Percentiles rank a stretch among this genome's conserved stretches.
phyloP scores from a whole-genome alignment of 1,140 invertebrate genomes.

The Mya arenaria region DNA sequence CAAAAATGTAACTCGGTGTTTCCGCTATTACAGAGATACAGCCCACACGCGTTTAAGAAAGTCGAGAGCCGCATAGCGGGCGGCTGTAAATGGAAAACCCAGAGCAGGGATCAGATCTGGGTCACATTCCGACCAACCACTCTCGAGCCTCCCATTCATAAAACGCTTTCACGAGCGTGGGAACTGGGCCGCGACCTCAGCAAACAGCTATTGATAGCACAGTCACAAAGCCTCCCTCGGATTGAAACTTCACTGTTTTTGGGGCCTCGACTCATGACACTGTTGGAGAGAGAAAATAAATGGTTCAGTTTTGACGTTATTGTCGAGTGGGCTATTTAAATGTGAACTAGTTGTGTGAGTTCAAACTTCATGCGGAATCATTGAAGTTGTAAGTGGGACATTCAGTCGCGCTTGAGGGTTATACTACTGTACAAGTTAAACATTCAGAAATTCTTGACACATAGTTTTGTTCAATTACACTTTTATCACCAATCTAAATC shows the following conservation, averaged over 20 bases:
- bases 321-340: background rate
- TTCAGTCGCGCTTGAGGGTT: no score
- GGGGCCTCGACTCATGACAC: background rate
- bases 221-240: background rate
- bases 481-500: no score
- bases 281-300: background rate
- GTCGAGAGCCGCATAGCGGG: background rate
- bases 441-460: no score
- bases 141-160: conserved; percentile 47
- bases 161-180: conserved; percentile 27
- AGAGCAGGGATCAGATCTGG: conserved; percentile 23
- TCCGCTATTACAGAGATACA: conserved; percentile 37
- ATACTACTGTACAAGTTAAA: no score
- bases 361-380: background rate
- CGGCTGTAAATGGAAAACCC: conserved; percentile 41
- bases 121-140: conserved; percentile 31
- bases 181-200: conserved; percentile 37
- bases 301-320: background rate
- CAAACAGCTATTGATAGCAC: background rate
- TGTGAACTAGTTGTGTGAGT: background rate
- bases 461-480: no score
- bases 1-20: conserved; percentile 46
- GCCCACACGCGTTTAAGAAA: conserved; percentile 24
- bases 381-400: no score
- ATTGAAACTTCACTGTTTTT: background rate